Evolutionary conservation across 2,797 vertebrate species (phyloP), one percentile per base, ranked within the genome.

Genomic region (Nothura maculosa): DNA sequence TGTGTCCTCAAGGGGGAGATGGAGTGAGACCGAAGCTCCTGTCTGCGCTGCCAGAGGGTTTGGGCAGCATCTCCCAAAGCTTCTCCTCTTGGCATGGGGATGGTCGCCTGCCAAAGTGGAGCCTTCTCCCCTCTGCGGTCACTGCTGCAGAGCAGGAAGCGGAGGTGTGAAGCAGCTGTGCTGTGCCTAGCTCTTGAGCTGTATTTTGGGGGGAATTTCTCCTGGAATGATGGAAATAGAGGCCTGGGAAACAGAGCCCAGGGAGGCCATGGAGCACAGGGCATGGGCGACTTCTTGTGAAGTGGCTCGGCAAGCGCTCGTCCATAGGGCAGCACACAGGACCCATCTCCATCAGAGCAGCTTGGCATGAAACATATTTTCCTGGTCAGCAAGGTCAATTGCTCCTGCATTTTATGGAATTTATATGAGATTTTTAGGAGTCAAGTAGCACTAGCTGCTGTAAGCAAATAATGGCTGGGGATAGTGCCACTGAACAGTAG

Each of bases 391-490:
- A n/a, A 62, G 76, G 43, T 63, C 81, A 90, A 92, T 87, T 94
- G 70, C 72, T 86, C 38, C 86, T 85, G 21, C 34, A 22, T 73
- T 74, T 85, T 60, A 42, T 76, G 84, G 74, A 47, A 87, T 94
- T 94, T 91, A 11, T 48, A 32, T 28, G 62, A 64, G 67, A 57
- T 82, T 87, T 45, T 79, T 60, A 30, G 42, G 62, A 94, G 81
- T 84, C 67, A 20, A 57, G 74, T 76, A 77, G 48, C 22, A 34
- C 64, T 84, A 63, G 38, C 86, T 92, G 78, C 4, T 92, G 73
- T 81, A 86, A 89, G 77, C 64, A 93, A 92, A 68, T 74, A 74
- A 70, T 20, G 83, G 69, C 52, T 87, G 12, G 38, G 34, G 43
- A 76, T 42, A 25, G 34, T 52, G 82, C 85, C 47, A 63, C 64